Base-by-base conservation (phyloP, 1,140 invertebrate species). In the Stenopsyche tienmushanensis region DNA sequence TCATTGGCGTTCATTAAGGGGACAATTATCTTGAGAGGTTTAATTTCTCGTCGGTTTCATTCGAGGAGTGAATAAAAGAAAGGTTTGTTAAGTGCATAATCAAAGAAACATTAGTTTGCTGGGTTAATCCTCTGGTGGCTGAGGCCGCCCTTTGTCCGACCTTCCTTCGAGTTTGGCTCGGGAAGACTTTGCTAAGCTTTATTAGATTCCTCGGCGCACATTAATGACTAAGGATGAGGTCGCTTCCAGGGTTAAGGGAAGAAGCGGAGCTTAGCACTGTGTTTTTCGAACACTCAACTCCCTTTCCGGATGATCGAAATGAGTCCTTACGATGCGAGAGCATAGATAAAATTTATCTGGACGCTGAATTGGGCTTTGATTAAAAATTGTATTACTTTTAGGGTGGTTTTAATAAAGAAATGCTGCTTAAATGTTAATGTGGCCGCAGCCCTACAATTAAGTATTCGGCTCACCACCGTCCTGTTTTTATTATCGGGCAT, bases 91-190 rank as follows among this genome's bases (percentile, higher is more conserved):
- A 64, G 60, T 64, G 53, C 50, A 59, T 64, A 64, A 67, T 67
- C 53, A 67, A 67, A 67, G 66, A 64, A 67, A 64, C 66, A 67
- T 67, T 59, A 64, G 60, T 63, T 67, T 64, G 44, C 53, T 55
- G 50, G 17, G 53, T 62, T 59, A 63, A 67, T 63, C 54, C 34
- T 8, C 9, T 21, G 57, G 41, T 41, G 21, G 23, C 20, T 34
- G 24, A 23, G n/a, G 20, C 34, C 18, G 26, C 13, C 55, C 55
- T 58, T 41, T 41, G 55, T 53, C 10, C 20, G 50, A 53, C 50
- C 20, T 24, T 53, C 15, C 5, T 26, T 53, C 25, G 15, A 17
- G 23, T 41, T 63, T 23, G 54, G 57, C 57, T 7, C 25, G 39
- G 52, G 39, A 53, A 50, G 66, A 45, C 58, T 58, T 50, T 50